These are phyloP conservation scores for Malurus alboscapulatus DNA, from an alignment of 2,113 vertebrate species.

Conservation along the genomic window DNA sequence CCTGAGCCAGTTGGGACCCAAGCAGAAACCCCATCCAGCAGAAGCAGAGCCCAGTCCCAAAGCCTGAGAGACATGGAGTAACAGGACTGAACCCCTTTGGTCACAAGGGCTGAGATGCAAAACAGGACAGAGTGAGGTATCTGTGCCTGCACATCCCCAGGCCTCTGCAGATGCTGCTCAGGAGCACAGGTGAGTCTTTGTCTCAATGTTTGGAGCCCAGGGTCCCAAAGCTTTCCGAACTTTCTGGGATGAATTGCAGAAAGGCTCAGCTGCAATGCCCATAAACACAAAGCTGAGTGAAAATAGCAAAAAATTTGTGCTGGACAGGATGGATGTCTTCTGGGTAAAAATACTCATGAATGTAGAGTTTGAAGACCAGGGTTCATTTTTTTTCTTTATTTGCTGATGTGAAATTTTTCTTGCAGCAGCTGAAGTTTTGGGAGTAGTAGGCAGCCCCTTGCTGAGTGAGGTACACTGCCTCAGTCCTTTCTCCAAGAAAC, in stretches of 20 bases:
- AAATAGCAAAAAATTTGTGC: not conserved
- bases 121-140: not conserved
- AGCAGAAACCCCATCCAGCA: constrained; percentile 57
- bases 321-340: not conserved
- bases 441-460: not conserved
- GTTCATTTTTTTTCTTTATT: not conserved
- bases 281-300: not conserved
- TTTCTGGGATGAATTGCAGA: not conserved
- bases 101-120: not conserved
- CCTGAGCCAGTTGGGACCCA: constrained; percentile 72
- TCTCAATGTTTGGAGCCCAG: not conserved
- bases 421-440: not conserved
- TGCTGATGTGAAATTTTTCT: not conserved
- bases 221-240: rapidly evolving
- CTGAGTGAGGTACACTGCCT: not conserved
- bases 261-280: not conserved
- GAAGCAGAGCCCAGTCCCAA: not conserved
- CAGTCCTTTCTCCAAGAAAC: not conserved
- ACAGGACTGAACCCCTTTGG: not conserved
- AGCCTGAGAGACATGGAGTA: not conserved
- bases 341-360: not conserved
- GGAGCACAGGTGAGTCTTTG: not conserved
- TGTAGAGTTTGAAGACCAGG: not conserved
- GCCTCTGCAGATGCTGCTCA: not conserved
- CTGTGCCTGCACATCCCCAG: not conserved